A percentile compares a stretch with the other conserved stretches of the same genome.
Conservation (phyloP, 2,888 invertebrate genomes). For the Chironomus riparius region DNA sequence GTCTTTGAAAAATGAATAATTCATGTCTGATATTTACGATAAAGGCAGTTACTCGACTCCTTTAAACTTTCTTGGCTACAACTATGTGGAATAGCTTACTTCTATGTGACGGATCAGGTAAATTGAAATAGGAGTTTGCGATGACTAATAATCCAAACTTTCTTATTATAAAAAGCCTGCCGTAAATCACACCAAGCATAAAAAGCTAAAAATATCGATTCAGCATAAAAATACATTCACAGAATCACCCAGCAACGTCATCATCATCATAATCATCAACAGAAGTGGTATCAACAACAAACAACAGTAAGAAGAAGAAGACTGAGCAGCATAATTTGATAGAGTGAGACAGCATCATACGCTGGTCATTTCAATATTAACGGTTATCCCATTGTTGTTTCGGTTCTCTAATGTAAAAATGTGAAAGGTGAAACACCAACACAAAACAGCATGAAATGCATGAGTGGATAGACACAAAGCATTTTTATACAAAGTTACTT, state of each 20-base stretch:
- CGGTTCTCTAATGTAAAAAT: not conserved
- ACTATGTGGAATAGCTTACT: too few species aligned
- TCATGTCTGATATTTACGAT: too few species aligned
- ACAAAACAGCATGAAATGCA: slow-evolving; percentile 20
- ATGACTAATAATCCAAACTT: too few species aligned
- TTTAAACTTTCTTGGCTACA: too few species aligned
- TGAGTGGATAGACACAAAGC: slow-evolving; percentile 21
- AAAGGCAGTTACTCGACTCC: too few species aligned
- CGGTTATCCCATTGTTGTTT: slow-evolving; percentile 11
- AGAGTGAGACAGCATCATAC: not conserved
- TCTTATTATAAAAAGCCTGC: too few species aligned
- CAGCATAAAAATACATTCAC: too few species aligned
- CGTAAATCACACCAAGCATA: too few species aligned
- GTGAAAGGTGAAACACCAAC: slow-evolving; percentile 27
- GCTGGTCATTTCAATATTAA: slow-evolving; percentile 24
- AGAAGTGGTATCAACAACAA: not conserved
- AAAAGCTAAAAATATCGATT: too few species aligned
- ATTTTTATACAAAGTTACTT: not conserved
- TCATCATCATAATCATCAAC: not conserved
- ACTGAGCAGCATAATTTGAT: not conserved
- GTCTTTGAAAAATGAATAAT: too few species aligned
- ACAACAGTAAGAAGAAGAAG: not conserved
- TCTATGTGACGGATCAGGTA: too few species aligned
- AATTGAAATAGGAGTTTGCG: too few species aligned
- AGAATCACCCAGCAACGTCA: not conserved